Conservation (phyloP, 1,140 invertebrate species). For the Drosophila kepulauana region DNA sequence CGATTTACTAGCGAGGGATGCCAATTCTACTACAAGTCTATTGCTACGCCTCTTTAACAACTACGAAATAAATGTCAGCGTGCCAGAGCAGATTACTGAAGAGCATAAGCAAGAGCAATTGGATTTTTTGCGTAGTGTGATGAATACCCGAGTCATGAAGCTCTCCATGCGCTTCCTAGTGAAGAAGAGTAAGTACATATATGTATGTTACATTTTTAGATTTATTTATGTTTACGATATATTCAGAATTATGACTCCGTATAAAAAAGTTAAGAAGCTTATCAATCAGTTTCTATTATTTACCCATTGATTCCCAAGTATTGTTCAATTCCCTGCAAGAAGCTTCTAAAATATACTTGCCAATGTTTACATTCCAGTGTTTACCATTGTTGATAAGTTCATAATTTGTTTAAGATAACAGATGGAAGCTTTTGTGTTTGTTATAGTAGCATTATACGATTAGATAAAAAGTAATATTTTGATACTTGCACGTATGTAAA, state of each 20-base stretch:
- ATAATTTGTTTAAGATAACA: slow-evolving; percentile 2
- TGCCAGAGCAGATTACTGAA: slow-evolving; percentile 91
- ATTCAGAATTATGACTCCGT: too few relatives aligned
- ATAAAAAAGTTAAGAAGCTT: too few relatives aligned
- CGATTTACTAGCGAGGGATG: slow-evolving; percentile 69
- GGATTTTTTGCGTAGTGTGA: slow-evolving; percentile 90
- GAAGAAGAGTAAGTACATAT: slow-evolving; percentile 85
- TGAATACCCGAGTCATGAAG: slow-evolving; percentile 91
- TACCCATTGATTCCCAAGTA: not conserved
- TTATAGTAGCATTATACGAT: not conserved
- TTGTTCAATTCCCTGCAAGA: not conserved
- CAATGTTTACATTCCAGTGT: not conserved
- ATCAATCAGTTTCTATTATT: too few relatives aligned
- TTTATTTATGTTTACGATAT: too few relatives aligned
- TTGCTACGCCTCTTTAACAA: slow-evolving; percentile 90
- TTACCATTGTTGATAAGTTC: not conserved
- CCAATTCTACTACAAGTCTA: slow-evolving; percentile 88
- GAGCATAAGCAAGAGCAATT: slow-evolving; percentile 91
- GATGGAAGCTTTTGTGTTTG: not conserved
- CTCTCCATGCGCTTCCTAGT: slow-evolving; percentile 86
- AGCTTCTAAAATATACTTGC: not conserved
- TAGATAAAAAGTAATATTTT: slow-evolving; percentile 1
- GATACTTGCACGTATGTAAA: not conserved
- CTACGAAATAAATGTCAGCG: slow-evolving; percentile 90
- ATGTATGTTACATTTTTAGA: slow-evolving; percentile 77